A percentile compares a stretch with the other conserved stretches of the same genome.
phyloP scores from a whole-genome alignment of 2,888 invertebrate genomes.

The Thyatira batis region DNA sequence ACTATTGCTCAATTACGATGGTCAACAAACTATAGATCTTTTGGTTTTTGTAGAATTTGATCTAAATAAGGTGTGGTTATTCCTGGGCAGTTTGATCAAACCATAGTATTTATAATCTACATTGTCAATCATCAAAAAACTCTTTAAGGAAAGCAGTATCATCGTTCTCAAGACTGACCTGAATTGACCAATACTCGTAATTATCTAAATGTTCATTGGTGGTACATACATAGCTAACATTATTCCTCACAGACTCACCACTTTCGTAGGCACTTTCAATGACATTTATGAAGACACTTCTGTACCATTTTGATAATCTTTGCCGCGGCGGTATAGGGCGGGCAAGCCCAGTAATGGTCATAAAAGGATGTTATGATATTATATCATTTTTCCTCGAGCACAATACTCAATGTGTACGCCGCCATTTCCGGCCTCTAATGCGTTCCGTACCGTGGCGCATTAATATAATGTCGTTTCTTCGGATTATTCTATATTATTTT shows the following conservation, averaged over 20 bases:
- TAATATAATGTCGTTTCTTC: slow-evolving; percentile 48
- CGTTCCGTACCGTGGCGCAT: slow-evolving; percentile 61
- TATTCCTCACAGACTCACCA: slow-evolving; percentile 10
- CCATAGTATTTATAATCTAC: too few species aligned
- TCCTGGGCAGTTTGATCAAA: too few species aligned
- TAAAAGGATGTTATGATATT: slow-evolving; percentile 80
- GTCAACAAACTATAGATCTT: too few species aligned
- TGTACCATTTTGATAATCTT: slow-evolving; percentile 27
- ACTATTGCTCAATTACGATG: too few species aligned
- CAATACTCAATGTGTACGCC: slow-evolving; percentile 65
- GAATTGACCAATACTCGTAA: too few species aligned
- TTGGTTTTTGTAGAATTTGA: too few species aligned
- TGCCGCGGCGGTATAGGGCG: slow-evolving; percentile 42
- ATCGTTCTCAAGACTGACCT: too few species aligned
- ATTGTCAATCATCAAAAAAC: too few species aligned
- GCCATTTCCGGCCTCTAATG: slow-evolving; percentile 77
- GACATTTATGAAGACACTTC: background rate
- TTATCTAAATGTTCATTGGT: too few species aligned
- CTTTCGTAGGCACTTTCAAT: slow-evolving; percentile 17
- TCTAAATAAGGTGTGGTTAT: too few species aligned
- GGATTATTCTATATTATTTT: slow-evolving; percentile 23
- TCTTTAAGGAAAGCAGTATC: too few species aligned
- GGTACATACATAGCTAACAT: too few species aligned
- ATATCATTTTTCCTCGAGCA: slow-evolving; percentile 77
- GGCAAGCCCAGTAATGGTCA: slow-evolving; percentile 71